Evolutionary conservation across 2,888 invertebrate genomes (phyloP).

Genomic region (Augiades crinisus): DNA sequence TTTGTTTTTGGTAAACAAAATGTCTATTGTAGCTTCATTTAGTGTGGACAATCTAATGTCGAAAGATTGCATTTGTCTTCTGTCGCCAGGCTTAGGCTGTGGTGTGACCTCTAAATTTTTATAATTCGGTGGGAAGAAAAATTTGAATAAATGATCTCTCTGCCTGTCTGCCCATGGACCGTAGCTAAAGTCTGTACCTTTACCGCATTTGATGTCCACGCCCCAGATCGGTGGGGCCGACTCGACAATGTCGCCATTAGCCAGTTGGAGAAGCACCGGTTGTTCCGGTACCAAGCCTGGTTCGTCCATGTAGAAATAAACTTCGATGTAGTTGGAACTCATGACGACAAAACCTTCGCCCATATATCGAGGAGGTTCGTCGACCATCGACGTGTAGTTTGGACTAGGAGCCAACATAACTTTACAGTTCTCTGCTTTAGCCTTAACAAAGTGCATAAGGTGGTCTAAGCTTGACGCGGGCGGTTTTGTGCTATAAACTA

Average conservation of each 20-base stretch:
- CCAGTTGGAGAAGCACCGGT: conserved; percentile 93
- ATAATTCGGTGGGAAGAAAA: conserved; percentile 96
- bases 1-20: conserved; percentile 95
- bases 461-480: conserved; percentile 96
- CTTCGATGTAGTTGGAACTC: conserved; percentile 96
- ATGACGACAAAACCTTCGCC: conserved; percentile 99
- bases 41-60: conserved; percentile 95
- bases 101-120: conserved; percentile 90
- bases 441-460: conserved; percentile 97
- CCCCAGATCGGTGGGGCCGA: conserved; percentile 98
- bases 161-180: conserved; percentile 99
- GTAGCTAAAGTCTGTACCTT: conserved; percentile 97
- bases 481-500: conserved; percentile 97
- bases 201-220: conserved; percentile 96
- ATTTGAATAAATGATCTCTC: conserved; percentile 95
- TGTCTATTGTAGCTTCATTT: conserved; percentile 96
- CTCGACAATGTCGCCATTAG: conserved; percentile 96
- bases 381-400: conserved; percentile 95
- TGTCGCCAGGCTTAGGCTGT: conserved; percentile 92
- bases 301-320: conserved; percentile 99
- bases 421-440: conserved; percentile 96
- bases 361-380: conserved; percentile 97
- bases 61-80: conserved; percentile 94
- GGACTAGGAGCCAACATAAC: conserved; percentile 98
- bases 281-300: conserved; percentile 95